Base-by-base conservation (phyloP, 2,888 invertebrate species). In the Gerosis bhagava region DNA sequence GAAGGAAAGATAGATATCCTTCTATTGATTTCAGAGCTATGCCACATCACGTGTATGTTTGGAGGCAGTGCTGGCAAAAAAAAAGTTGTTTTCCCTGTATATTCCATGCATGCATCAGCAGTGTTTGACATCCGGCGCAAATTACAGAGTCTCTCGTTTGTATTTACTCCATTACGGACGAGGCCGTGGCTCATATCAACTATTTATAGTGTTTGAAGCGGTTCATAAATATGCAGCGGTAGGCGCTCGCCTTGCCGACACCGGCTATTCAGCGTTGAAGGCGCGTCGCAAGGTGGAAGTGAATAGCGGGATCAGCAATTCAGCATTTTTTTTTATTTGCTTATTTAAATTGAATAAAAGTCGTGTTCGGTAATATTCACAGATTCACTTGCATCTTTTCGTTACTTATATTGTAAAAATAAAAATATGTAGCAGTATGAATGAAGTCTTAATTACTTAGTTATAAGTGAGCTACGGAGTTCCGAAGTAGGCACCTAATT, bases 141-240 rank as follows among this genome's bases (percentile, higher is more conserved):
- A 79, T 75, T 72, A 73, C 65, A 59, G 57, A 63, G 62, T 64
- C 67, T 64, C 66, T 71, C 71, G 71, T 77, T 81, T 79, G 77
- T 86, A 83, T 87, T 84, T 84, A 83, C 83, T 75, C 86, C 82
- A 86, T 83, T 81, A 83, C 77, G 67, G 72, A 54, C 71, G 75
- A 81, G 83, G 83, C 77, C 73, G 70, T 64, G 54, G 70, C 71
- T 67, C 76, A 81, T 87, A 86, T 88, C 84, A 88, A 87, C 77
- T 88, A 88, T 88, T 88, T 88, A 88, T 88, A 82, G 88, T 88
- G 88, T 88, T 88, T 88, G 87, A 84, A 84, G 77, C 74, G 79
- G 80, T 87, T 89, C 88, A 89, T 89, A 89, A 89, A 89, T 89
- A 89, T 89, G 89, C 89, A 89, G 76, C 70, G 75, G 84, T 87